These are phyloP conservation scores for Galerucella pusilla DNA, from an alignment of 2,888 invertebrate genomes.

Conservation along the genomic window DNA sequence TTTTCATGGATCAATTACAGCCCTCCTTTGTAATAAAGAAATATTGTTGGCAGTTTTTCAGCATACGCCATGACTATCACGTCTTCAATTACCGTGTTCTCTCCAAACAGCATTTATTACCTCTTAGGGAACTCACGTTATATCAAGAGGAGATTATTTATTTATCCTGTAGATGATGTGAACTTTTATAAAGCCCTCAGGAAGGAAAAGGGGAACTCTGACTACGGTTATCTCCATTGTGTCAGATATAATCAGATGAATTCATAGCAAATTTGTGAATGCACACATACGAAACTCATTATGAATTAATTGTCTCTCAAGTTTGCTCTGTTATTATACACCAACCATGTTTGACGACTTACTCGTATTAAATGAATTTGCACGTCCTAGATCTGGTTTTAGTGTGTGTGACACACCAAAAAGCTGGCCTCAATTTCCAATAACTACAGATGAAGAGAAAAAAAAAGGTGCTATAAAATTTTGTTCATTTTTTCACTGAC, in stretches of 20 bases:
- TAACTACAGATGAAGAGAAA: too few species aligned
- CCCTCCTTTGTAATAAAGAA: not conserved
- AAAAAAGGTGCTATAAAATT: too few species aligned
- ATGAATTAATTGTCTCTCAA: not conserved
- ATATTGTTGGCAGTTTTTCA: not conserved
- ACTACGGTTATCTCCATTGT: not conserved
- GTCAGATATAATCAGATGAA: not conserved
- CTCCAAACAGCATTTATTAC: not conserved
- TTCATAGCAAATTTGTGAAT: not conserved
- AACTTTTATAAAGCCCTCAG: conserved; percentile 6
- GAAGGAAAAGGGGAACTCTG: not conserved
- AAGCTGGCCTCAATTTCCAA: too few species aligned
- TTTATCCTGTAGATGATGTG: not conserved
- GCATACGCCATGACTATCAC: not conserved
- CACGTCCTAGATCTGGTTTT: not conserved
- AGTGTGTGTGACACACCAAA: too few species aligned
- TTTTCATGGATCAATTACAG: not conserved
- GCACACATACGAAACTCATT: not conserved
- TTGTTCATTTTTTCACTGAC: too few species aligned
- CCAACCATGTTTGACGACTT: too few species aligned
- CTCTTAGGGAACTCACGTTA: not conserved
- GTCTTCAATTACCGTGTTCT: not conserved
- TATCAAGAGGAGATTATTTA: not conserved
- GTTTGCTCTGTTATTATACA: not conserved
- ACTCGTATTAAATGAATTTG: too few species aligned